These are phyloP conservation scores for Drosophila antonietae DNA, from an alignment of 2,888 invertebrate genomes.

Conservation along the genomic window DNA sequence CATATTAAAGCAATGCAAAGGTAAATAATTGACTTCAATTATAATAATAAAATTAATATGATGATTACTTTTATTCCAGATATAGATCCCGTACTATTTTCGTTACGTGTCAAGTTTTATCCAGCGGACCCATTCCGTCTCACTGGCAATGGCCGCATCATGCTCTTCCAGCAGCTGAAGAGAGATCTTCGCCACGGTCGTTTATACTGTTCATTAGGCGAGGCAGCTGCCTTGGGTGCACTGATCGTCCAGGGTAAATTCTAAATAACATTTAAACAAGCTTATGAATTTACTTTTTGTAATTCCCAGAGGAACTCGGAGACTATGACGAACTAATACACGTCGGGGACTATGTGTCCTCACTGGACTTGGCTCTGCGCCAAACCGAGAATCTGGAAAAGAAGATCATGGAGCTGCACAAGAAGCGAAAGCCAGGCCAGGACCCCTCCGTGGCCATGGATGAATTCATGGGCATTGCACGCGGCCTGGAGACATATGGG, in stretches of 20 bases:
- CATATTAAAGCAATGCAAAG: slow-evolving; percentile 96
- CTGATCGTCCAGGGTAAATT: slow-evolving; percentile 94
- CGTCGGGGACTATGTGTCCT: slow-evolving; percentile 94
- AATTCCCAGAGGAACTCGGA: slow-evolving; percentile 93
- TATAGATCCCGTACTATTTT: slow-evolving; percentile 95
- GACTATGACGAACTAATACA: slow-evolving; percentile 96
- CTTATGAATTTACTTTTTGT: neutral
- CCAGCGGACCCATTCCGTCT: slow-evolving; percentile 97
- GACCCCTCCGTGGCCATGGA: slow-evolving; percentile 94
- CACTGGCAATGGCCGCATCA: slow-evolving; percentile 97
- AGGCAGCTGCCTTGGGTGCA: slow-evolving; percentile 95
- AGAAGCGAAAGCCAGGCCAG: slow-evolving; percentile 93
- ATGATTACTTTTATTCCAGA: slow-evolving; percentile 86
- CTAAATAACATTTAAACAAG: neutral
- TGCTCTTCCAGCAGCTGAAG: slow-evolving; percentile 97
- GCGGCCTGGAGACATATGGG: slow-evolving; percentile 97
- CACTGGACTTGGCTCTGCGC: slow-evolving; percentile 95
- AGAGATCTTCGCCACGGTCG: slow-evolving; percentile 97
- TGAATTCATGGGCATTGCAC: slow-evolving; percentile 95
- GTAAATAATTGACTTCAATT: slow-evolving; percentile 85
- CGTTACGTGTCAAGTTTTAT: slow-evolving; percentile 99
- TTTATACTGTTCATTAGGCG: slow-evolving; percentile 94
- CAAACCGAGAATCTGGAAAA: slow-evolving; percentile 97
- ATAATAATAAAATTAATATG: neutral
- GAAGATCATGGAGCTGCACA: slow-evolving; percentile 96